These are phyloP conservation scores for Dichetophora obliterata DNA, from an alignment of 2,888 invertebrate genomes.

Conservation along the genomic window DNA sequence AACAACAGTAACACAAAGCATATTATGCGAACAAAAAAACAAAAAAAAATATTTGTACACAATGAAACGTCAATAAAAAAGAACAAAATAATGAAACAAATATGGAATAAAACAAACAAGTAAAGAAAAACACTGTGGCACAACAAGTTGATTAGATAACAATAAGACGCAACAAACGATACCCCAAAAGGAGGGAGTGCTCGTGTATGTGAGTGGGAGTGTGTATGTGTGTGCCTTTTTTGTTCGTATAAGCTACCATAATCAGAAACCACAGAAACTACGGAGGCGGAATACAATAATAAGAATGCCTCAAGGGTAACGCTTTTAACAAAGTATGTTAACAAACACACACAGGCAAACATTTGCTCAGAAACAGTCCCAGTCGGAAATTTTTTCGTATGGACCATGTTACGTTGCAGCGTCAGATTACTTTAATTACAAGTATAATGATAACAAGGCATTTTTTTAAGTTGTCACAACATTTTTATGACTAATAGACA, in stretches of 20 bases:
- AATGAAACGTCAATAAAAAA: background rate
- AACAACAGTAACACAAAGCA: background rate
- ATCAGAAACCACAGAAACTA: slow-evolving; percentile 1
- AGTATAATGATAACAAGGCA: no score
- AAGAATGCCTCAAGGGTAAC: background rate
- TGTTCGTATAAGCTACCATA: background rate
- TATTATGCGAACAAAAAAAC: background rate
- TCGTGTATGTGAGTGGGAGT: background rate
- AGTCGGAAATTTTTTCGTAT: background rate
- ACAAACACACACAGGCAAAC: background rate
- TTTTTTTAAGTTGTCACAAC: no score
- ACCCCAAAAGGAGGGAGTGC: background rate
- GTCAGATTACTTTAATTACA: no score
- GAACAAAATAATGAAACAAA: background rate
- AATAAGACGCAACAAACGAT: background rate
- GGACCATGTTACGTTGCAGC: no score
- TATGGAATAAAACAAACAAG: background rate
- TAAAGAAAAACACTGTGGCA: background rate
- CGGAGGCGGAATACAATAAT: background rate
- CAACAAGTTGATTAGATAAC: slow-evolving; percentile 5
- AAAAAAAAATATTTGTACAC: background rate
- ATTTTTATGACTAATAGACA: no score
- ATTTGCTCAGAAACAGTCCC: background rate
- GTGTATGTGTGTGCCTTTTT: background rate
- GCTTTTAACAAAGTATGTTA: background rate